Base-by-base conservation (phyloP, 2,888 invertebrate species). In the Habrosyne pyritoides region DNA sequence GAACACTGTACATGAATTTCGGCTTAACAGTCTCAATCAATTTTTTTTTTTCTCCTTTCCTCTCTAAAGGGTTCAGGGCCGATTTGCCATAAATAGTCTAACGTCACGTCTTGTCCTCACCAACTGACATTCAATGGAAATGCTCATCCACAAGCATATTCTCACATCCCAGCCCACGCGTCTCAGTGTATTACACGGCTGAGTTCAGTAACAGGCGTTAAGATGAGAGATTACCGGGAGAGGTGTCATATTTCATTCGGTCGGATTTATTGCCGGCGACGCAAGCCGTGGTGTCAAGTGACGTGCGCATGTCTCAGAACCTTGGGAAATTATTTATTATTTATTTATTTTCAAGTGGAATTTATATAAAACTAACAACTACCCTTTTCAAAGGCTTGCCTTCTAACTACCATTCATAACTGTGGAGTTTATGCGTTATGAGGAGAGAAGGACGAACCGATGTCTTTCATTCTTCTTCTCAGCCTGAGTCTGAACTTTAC, bases 201-300 rank as follows among this genome's bases (percentile, higher is more conserved):
- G 74, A 72, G 69, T 75, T 71, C 68, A 73, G 67, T 70, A 73
- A 63, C 75, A 79, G 73, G 84, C 79, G 84, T 83, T 79, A 80
- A 83, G 83, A 84, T 86, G 83, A 83, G 73, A 81, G 84, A 86
- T 86, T 82, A 83, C 77, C 42, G 51, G 55, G 53, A 53, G 57
- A 62, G 62, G 77, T 73, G 75, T 79, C 77, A 72, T 78, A 79
- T 84, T 80, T 78, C 84, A 81, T 77, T 77, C 68, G 65, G 70
- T 55, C 61, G 71, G 77, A 83, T 84, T 82, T 79, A 82, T 81
- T 62, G 73, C 69, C 42, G 42, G 24, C 24, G 24, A 59, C 28
- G 54, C 52, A 61, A 59, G 55, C 50, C 60, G 56, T 30, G 57
- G 64, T 70, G 64, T 68, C 69, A 64, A 51, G 60, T 68, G 63